These are phyloP conservation scores for Pachypsylla venusta DNA, from an alignment of 1,140 invertebrate genomes.

Conservation along the genomic window DNA sequence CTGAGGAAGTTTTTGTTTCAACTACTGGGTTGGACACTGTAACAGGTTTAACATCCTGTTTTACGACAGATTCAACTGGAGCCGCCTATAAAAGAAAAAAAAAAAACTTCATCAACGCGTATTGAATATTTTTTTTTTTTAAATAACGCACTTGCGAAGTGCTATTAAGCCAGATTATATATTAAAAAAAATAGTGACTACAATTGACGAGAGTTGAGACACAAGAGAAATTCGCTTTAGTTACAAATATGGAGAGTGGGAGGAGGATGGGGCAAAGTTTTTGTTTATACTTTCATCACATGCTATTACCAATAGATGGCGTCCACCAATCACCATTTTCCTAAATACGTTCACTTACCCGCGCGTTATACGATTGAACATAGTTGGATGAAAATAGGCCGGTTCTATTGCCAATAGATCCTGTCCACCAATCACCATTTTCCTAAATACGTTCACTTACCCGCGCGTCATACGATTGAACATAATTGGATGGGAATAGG, in stretches of 20 bases:
- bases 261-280: too few relatives aligned
- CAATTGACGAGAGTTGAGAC: too few relatives aligned
- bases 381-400: neutral
- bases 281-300: too few relatives aligned
- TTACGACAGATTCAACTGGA: neutral
- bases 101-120: neutral
- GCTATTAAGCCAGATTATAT: too few relatives aligned
- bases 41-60: too few relatives aligned
- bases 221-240: too few relatives aligned
- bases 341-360: too few relatives aligned
- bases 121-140: neutral
- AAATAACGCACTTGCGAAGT: neutral
- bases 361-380: too few relatives aligned
- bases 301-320: too few relatives aligned
- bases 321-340: too few relatives aligned
- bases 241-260: too few relatives aligned
- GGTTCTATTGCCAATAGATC: neutral
- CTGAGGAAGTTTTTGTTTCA: neutral
- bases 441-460: neutral
- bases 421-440: neutral
- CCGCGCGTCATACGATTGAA: slow-evolving; percentile 40
- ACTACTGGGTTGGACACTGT: neutral
- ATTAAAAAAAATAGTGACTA: too few relatives aligned
- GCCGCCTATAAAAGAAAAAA: neutral
- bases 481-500: slow-evolving; percentile 92